phyloP scores from a whole-genome alignment of 2,113 vertebrate species.

The Saccopteryx leptura region DNA sequence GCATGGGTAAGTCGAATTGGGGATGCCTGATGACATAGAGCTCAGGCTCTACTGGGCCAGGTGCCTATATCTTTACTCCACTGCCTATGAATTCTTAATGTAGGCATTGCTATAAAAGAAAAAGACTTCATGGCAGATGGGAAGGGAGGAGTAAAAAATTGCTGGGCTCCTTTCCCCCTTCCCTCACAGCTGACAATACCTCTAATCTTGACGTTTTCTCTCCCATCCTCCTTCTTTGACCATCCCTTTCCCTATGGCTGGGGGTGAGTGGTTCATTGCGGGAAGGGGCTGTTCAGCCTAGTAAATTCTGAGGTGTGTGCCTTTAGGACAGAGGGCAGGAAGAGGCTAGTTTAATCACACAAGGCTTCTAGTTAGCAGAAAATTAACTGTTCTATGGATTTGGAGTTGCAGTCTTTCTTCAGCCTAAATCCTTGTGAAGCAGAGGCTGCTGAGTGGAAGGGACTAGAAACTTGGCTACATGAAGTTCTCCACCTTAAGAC shows the following conservation, averaged over 20 bases:
- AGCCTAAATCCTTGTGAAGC: not conserved
- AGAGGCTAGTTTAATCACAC: not conserved
- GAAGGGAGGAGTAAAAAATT: not conserved
- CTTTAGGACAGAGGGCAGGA: not conserved
- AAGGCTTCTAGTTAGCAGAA: slow-evolving; percentile 26
- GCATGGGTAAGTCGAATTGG: too few relatives aligned
- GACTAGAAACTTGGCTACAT: not conserved
- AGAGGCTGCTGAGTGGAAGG: not conserved
- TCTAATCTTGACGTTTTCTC: not conserved
- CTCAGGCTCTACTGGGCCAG: too few relatives aligned
- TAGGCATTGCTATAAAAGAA: not conserved
- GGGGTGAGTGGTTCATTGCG: not conserved
- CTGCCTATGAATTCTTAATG: not conserved
- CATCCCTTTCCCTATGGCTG: not conserved
- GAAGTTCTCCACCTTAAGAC: not conserved
- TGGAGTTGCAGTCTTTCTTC: not conserved
- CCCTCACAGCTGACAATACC: not conserved
- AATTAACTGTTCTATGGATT: not conserved
- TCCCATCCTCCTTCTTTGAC: not conserved
- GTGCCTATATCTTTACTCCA: not conserved
- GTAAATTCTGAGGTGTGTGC: not conserved
- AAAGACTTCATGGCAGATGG: not conserved
- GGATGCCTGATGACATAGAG: too few relatives aligned
- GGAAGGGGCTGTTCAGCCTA: not conserved
- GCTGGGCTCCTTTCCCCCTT: not conserved